Percentiles rank a stretch among this genome's conserved stretches.
These are phyloP conservation scores for Tholera decimalis DNA, from an alignment of 2,888 invertebrate genomes.

Conservation along the genomic window DNA sequence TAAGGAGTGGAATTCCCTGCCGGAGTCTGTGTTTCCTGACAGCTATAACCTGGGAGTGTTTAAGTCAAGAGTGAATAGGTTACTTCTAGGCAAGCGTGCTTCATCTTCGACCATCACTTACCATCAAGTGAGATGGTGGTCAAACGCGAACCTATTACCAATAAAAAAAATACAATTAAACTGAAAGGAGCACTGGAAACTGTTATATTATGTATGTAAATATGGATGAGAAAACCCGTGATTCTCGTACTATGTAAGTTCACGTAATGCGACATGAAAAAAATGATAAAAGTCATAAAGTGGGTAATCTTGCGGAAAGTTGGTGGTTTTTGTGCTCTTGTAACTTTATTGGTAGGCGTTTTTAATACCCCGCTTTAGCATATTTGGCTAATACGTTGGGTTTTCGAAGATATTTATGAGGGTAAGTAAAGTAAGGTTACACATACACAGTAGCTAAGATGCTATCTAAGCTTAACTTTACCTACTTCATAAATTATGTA, in stretches of 20 bases:
- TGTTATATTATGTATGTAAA: neutral
- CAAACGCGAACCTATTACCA: too few relatives aligned
- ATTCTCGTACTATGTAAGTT: neutral
- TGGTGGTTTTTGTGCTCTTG: conserved; percentile 27
- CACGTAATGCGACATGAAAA: neutral
- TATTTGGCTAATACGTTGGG: neutral
- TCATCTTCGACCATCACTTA: too few relatives aligned
- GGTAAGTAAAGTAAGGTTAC: neutral
- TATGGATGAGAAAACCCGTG: neutral
- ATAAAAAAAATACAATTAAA: too few relatives aligned
- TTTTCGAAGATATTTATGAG: conserved; percentile 5
- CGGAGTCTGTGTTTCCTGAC: too few relatives aligned
- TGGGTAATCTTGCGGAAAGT: neutral
- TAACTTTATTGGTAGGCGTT: conserved; percentile 31
- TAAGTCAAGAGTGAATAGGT: too few relatives aligned
- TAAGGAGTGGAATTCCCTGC: too few relatives aligned
- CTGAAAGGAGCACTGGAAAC: too few relatives aligned
- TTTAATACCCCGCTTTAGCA: neutral
- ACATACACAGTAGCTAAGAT: neutral
- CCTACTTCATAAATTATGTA: neutral
- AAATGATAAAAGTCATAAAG: neutral
- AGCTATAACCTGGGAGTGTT: too few relatives aligned
- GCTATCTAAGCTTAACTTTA: neutral
- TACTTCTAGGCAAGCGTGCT: too few relatives aligned
- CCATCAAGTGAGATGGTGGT: too few relatives aligned